Conservation (phyloP, 2,113 vertebrate genomes). For the Sciurus niger region DNA sequence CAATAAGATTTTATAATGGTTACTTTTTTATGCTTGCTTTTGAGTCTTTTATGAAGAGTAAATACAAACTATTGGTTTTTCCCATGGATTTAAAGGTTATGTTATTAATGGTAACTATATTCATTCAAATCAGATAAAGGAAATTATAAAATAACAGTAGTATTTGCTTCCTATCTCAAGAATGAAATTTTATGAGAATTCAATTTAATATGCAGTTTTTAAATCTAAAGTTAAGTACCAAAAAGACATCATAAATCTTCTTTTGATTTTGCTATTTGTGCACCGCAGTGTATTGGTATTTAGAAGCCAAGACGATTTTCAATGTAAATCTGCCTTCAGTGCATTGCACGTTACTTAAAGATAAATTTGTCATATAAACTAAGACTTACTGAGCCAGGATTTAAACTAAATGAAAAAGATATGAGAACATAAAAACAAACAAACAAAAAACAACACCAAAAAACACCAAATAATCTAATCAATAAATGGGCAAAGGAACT, state of each 20-base stretch:
- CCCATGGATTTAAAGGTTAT: constrained; percentile 85
- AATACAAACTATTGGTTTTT: constrained; percentile 85
- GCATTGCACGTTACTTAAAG: constrained; percentile 81
- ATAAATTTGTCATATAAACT: constrained; percentile 83
- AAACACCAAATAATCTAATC: too few species aligned
- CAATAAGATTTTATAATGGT: constrained; percentile 84
- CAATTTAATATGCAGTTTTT: constrained; percentile 74
- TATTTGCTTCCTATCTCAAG: constrained; percentile 85
- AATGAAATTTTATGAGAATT: constrained; percentile 73
- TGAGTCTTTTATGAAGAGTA: constrained; percentile 81
- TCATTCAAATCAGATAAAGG: constrained; percentile 86
- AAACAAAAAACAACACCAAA: too few species aligned
- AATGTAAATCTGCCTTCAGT: constrained; percentile 80
- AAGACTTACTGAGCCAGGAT: constrained; percentile 75
- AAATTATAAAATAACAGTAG: constrained; percentile 81
- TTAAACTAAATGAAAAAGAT: constrained; percentile 86
- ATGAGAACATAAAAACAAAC: constrained; percentile 75
- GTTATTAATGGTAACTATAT: constrained; percentile 86
- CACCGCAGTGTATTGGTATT: constrained; percentile 75
- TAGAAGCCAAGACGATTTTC: constrained; percentile 74
- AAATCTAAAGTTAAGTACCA: constrained; percentile 75
- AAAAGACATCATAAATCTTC: constrained; percentile 32
- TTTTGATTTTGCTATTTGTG: constrained; percentile 70
- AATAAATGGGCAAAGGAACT: too few species aligned
- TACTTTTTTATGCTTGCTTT: constrained; percentile 84